phyloP scores from a whole-genome alignment of 2,797 vertebrate genomes.

The Manis javanica region DNA sequence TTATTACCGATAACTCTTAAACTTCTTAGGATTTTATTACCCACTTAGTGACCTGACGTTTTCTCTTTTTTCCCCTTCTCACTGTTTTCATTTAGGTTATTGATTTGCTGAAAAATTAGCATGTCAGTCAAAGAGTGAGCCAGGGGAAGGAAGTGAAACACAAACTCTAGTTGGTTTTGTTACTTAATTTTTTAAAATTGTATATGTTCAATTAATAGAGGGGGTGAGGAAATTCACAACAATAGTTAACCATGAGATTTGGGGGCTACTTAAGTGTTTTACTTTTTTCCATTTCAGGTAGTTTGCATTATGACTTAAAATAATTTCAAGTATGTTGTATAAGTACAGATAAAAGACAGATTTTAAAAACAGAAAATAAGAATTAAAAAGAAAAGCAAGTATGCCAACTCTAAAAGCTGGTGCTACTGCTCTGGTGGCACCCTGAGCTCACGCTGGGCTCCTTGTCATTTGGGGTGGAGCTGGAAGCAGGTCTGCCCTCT shows the following conservation, averaged over 20 bases:
- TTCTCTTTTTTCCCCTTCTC: neutral
- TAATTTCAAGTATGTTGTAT: conserved; percentile 4
- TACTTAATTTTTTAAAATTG: neutral
- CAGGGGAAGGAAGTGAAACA: neutral
- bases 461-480: neutral
- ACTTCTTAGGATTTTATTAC: neutral
- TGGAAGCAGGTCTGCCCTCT: neutral
- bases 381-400: neutral
- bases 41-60: neutral
- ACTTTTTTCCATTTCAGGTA: conserved; percentile 6
- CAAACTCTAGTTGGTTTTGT: neutral
- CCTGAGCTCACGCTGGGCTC: neutral
- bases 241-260: conserved; percentile 5
- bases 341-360: conserved; percentile 14
- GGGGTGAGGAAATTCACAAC: neutral
- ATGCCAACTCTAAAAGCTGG: neutral
- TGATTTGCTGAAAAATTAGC: conserved; percentile 4
- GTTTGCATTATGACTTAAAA: neutral
- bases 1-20: conserved; percentile 12
- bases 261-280: neutral
- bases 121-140: neutral
- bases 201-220: neutral
- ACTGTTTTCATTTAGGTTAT: too few species aligned
- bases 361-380: conserved; percentile 50
- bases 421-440: neutral